phyloP scores from a whole-genome alignment of 2,888 invertebrate species.

The Cheilosia scutellata region DNA sequence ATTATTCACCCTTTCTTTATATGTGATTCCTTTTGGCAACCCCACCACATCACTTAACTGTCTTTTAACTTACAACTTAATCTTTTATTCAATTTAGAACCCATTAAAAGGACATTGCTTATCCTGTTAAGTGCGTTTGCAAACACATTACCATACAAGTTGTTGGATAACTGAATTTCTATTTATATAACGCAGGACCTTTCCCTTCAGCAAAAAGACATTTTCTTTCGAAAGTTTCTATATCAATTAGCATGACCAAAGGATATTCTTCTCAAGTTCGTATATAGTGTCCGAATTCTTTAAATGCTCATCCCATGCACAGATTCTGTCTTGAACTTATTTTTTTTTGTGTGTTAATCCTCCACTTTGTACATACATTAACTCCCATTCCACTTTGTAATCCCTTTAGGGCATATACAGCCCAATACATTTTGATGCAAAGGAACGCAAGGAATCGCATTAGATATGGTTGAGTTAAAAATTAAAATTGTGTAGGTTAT shows the following conservation, averaged over 20 bases:
- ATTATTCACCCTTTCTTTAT: neutral
- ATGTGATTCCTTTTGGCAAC: neutral
- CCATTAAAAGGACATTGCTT: constrained; percentile 84
- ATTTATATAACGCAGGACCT: constrained; percentile 25
- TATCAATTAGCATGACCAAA: constrained; percentile 50
- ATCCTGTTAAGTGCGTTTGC: constrained; percentile 84
- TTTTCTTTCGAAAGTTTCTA: constrained; percentile 44
- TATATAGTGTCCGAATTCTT: neutral
- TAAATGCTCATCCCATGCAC: neutral
- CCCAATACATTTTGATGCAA: neutral
- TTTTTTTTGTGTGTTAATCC: constrained; percentile 35
- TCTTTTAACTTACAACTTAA: constrained; percentile 83
- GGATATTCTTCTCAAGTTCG: constrained; percentile 10
- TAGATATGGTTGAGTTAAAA: constrained; percentile 71
- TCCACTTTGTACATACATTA: constrained; percentile 41
- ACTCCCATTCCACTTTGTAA: constrained; percentile 37
- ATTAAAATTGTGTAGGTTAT: constrained; percentile 70
- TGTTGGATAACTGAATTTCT: constrained; percentile 28
- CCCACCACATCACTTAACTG: neutral
- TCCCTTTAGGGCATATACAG: constrained; percentile 43
- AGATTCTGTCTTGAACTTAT: constrained; percentile 3
- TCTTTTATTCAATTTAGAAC: constrained; percentile 84
- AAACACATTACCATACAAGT: constrained; percentile 84
- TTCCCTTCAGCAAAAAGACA: constrained; percentile 1
- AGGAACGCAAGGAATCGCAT: constrained; percentile 48